A percentile compares a stretch with the other conserved stretches of the same genome.
Conservation (phyloP, 2,797 vertebrate genomes). For the Bufotes viridis region DNA sequence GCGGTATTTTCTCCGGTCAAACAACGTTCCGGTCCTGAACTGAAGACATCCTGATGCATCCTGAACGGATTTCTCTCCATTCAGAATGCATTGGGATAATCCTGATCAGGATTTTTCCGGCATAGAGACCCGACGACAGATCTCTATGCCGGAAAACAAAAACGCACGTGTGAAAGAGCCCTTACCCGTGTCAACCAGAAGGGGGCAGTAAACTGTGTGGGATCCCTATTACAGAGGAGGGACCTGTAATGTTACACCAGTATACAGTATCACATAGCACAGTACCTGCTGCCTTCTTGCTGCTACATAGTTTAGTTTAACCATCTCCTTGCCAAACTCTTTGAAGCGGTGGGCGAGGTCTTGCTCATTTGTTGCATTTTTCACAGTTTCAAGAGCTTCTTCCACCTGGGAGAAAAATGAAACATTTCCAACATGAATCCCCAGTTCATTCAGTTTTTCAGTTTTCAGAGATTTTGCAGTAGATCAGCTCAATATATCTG, state of each 20-base stretch:
- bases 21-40: too few species aligned
- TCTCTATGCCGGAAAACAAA: too few species aligned
- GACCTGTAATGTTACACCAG: background rate
- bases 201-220: background rate
- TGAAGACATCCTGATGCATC: too few species aligned
- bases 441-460: background rate
- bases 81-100: too few species aligned
- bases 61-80: too few species aligned
- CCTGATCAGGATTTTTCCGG: too few species aligned
- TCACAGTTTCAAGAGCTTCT: constrained; percentile 93
- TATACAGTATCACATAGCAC: background rate
- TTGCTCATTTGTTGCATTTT: constrained; percentile 96
- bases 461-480: background rate
- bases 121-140: too few species aligned
- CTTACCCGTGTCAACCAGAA: background rate
- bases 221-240: background rate
- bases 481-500: background rate
- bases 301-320: constrained; percentile 97
- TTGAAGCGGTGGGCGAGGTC: constrained; percentile 97
- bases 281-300: constrained; percentile 94
- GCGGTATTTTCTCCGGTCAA: too few species aligned
- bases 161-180: too few species aligned
- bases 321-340: constrained; percentile 99
- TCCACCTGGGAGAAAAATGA: constrained; percentile 81
- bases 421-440: background rate